A percentile compares a stretch with the other conserved stretches of the same genome.
Evolutionary conservation across 2,797 vertebrate genomes (phyloP).

Genomic region (Peromyscus melanophrys): DNA sequence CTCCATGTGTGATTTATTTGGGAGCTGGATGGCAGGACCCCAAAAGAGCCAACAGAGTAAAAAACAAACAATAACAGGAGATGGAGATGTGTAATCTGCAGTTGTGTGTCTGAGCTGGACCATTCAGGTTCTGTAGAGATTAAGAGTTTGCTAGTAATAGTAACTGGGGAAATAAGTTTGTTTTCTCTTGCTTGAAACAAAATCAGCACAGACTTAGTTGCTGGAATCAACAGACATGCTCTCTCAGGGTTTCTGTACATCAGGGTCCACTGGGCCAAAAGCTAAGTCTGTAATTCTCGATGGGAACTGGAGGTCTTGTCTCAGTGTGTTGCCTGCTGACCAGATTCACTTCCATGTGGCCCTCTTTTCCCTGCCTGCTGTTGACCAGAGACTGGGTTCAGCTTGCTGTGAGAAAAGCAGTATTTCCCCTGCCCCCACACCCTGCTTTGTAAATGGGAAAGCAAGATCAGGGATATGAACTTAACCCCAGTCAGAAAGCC

Average conservation of each 20-base stretch:
- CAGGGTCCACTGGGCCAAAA: background rate
- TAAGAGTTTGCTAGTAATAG: background rate
- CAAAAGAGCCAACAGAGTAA: too few relatives aligned
- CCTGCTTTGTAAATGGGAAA: background rate
- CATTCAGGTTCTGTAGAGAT: background rate
- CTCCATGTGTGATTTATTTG: too few relatives aligned
- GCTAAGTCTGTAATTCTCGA: background rate
- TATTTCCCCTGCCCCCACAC: background rate
- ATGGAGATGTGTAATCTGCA: background rate
- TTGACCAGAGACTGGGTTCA: background rate
- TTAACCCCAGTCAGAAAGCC: background rate
- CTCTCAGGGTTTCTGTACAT: background rate
- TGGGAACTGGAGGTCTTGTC: background rate
- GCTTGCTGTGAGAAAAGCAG: background rate
- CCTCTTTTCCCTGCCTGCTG: background rate
- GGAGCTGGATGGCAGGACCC: too few relatives aligned
- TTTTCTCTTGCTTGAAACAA: slow-evolving; percentile 32
- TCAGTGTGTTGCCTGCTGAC: background rate
- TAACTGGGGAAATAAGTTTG: background rate
- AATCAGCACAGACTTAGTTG: background rate
- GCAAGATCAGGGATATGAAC: background rate
- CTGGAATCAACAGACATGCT: background rate
- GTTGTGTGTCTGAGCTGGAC: background rate
- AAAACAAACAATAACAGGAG: too few relatives aligned
- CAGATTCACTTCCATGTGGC: background rate